Base-by-base conservation (phyloP, 2,113 vertebrate genomes). In the Chroicocephalus ridibundus region DNA sequence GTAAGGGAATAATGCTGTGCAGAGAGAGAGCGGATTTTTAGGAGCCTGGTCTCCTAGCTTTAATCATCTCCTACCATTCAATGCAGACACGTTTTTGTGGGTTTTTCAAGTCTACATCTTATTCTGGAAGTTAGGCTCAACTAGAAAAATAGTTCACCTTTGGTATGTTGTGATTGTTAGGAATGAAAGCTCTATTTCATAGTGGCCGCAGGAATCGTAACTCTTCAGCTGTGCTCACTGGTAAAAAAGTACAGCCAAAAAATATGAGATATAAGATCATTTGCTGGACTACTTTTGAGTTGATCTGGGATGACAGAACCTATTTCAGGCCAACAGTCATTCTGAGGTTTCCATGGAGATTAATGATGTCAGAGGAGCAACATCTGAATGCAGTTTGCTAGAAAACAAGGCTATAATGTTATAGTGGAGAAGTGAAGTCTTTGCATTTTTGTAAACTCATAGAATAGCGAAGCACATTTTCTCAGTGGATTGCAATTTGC, bases 311-410 rank as follows among this genome's bases (percentile, higher is more conserved):
- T 95, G 95, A 93, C 91, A 76, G 93, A 86, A 81, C 93, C 97
- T 96, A 95, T 96, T 98, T 96, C 92, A 92, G 96, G 91, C 94
- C 90, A 94, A 70, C 49, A 61, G 94, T 88, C 92, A 88, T 96
- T 94, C 93, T 96, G 34, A 89, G 82, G 97, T 98, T 98, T 96
- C 98, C 96, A 97, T 98, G 98, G 97, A 97, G 97, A 98, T 96
- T 91, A 92, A 88, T 94, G 85, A 88, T 98, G 97, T 98, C 96
- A 98, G 95, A 95, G 91, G 90, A 98, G 96, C 96, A 98, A 96
- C 61, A 74, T 94, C 96, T 97, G 91, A 97, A 87, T 90, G 90
- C 72, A 84, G 64, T 97, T 95, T 95, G 92, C 94, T 97, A 72
- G 94, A 86, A 96, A 98, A 94, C 93, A 71, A 83, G 92, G 81